phyloP scores from a whole-genome alignment of 1,140 invertebrate species.

The Tetranychus urticae region DNA sequence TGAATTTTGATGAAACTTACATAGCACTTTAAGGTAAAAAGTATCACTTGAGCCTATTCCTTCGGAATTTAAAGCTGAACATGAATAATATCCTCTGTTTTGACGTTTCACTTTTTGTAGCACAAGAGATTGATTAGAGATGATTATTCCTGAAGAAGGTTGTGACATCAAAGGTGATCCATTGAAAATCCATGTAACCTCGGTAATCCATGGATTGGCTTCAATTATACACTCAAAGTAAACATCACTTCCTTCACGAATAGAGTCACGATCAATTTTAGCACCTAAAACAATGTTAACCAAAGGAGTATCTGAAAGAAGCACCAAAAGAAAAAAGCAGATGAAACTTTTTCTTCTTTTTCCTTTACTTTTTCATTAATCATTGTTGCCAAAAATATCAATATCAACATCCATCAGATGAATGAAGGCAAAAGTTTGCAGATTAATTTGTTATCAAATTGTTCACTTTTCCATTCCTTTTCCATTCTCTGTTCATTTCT shows the following conservation, averaged over 20 bases:
- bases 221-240: conserved; percentile 51
- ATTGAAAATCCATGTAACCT: conserved; percentile 13
- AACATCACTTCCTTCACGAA: conserved; percentile 47
- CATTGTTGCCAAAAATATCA: too few relatives aligned
- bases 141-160: conserved; percentile 42
- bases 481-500: too few relatives aligned
- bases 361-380: too few relatives aligned
- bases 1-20: conserved; percentile 26
- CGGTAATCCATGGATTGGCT: conserved; percentile 14
- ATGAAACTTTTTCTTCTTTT: too few relatives aligned
- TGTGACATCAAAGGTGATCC: conserved; percentile 8
- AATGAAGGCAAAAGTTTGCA: too few relatives aligned
- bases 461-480: too few relatives aligned
- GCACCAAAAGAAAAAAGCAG: too few relatives aligned
- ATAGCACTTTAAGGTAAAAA: conserved; percentile 60
- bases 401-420: too few relatives aligned
- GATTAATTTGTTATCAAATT: too few relatives aligned
- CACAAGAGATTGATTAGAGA: conserved; percentile 38
- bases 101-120: conserved; percentile 17
- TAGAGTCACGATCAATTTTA: conserved; percentile 51
- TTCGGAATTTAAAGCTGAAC: conserved; percentile 62
- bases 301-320: conserved; percentile 12
- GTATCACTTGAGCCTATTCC: conserved; percentile 58
- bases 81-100: conserved; percentile 36
- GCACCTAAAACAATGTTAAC: conserved; percentile 13